Evolutionary conservation across 2,888 invertebrate genomes (phyloP).

Genomic region (Meiosimyza platycephala): DNA sequence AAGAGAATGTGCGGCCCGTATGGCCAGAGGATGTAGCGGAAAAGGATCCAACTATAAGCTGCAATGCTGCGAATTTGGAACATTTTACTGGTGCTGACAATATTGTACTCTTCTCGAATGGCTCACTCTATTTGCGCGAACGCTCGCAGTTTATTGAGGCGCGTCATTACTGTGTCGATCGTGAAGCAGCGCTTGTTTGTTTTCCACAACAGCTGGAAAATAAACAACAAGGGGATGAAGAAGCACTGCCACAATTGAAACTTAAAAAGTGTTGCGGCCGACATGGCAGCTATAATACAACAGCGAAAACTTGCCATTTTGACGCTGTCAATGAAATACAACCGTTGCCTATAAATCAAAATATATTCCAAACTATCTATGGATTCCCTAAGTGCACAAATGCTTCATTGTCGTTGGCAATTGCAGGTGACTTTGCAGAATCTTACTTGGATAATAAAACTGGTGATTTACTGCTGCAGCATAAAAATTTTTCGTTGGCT

Average conservation of each 20-base stretch:
- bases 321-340: conserved; percentile 45
- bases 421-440: conserved; percentile 58
- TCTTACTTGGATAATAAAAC: conserved; percentile 45
- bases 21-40: conserved; percentile 44
- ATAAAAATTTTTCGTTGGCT: conserved; percentile 48
- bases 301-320: conserved; percentile 67
- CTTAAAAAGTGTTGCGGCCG: conserved; percentile 78
- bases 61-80: conserved; percentile 48
- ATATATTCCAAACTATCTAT: conserved; percentile 55
- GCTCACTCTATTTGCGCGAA: conserved; percentile 72
- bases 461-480: conserved; percentile 49
- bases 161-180: conserved; percentile 77
- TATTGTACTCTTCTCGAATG: conserved; percentile 74
- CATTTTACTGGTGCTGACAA: conserved; percentile 62
- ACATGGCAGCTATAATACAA: conserved; percentile 73
- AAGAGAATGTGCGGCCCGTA: conserved; percentile 63
- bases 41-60: conserved; percentile 11
- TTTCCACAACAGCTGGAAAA: conserved; percentile 56
- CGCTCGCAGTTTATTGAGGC: conserved; percentile 69
- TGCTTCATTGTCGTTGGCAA: conserved; percentile 46
- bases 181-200: conserved; percentile 75
- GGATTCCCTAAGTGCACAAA: conserved; percentile 57
- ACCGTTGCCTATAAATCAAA: conserved; percentile 46
- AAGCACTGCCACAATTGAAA: conserved; percentile 59
- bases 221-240: conserved; percentile 42